Base-by-base conservation (phyloP, 2,113 vertebrate species). In the Mastomys natalensis region DNA sequence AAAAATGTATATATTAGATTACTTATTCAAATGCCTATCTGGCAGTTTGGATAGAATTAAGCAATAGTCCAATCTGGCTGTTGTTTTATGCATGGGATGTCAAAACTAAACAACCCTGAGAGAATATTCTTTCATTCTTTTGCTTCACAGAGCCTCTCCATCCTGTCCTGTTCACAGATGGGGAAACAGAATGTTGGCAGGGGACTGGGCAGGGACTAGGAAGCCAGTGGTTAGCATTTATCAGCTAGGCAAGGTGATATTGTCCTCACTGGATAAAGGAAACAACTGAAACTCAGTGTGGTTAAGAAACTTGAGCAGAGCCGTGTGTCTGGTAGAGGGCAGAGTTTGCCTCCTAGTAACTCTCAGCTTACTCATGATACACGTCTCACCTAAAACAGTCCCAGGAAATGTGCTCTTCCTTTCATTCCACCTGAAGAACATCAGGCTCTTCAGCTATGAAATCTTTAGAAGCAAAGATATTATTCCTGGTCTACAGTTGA, bases 1-100 rank as follows among this genome's bases (percentile, higher is more conserved):
- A 98, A 98, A 98, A 99, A 98, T 98, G 91, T 98, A 97, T 98
- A 98, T 97, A 98, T 98, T 98, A 99, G 98, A 98, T 98, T 98
- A 98, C 98, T 98, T 98, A 98, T 98, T 98, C 98, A 98, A 97
- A 98, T 98, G 98, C 98, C 97, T 98, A 97, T 97, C 98, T 98
- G 98, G 98, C 98, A 98, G 98, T 98, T 98, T 97, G 97, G 97
- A 98, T 97, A 96, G 95, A 98, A 98, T 98, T 98, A 98, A 98
- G 98, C 98, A 98, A 96, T 73, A 97, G 98, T 98, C 98, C 96
- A 98, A 97, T 97, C 97, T 96, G 96, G 97, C 98, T 98, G 98
- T 98, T 98, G 97, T 98, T 98, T 98, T 98, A 98, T 98, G 97
- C 97, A 98, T 98, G 96, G 55, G 73, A 98, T 97, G 97, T 97